A percentile compares a stretch with the other conserved stretches of the same genome.
Evolutionary conservation across 1,140 invertebrate species (phyloP).

Genomic region (Aethina tumida): DNA sequence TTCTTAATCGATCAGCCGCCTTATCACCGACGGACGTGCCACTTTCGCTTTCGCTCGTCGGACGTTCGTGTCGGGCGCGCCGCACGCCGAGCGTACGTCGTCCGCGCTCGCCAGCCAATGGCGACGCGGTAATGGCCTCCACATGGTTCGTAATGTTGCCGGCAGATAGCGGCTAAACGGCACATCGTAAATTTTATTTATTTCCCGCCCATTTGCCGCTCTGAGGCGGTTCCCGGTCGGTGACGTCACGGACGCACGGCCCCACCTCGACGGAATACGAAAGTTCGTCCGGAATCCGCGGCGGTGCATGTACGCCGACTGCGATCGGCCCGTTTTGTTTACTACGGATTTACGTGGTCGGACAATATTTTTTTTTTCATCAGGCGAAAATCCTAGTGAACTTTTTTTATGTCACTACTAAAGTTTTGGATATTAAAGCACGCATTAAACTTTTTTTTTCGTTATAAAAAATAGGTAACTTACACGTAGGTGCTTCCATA

Average conservation of each 20-base stretch:
- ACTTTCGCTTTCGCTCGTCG: constrained; percentile 17
- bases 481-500: too few relatives aligned
- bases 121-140: constrained; percentile 37
- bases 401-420: too few relatives aligned
- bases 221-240: constrained; percentile 28
- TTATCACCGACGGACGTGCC: constrained; percentile 16
- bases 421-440: too few relatives aligned
- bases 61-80: neutral
- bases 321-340: too few relatives aligned
- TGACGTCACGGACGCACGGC: constrained; percentile 17
- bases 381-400: too few relatives aligned
- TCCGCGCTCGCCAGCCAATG: constrained; percentile 29
- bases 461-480: too few relatives aligned
- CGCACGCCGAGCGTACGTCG: constrained; percentile 10
- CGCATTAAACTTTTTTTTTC: too few relatives aligned
- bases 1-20: constrained; percentile 22
- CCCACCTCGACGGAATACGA: constrained; percentile 22
- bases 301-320: too few relatives aligned
- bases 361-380: too few relatives aligned
- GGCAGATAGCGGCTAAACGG: constrained; percentile 38
- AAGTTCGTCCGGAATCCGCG: too few relatives aligned
- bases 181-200: constrained; percentile 37
- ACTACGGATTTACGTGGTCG: too few relatives aligned
- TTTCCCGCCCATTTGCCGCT: constrained; percentile 34
- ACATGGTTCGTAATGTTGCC: constrained; percentile 36